Evolutionary conservation across 2,797 vertebrate genomes (phyloP).

Genomic region (Centroberyx gerrardi): DNA sequence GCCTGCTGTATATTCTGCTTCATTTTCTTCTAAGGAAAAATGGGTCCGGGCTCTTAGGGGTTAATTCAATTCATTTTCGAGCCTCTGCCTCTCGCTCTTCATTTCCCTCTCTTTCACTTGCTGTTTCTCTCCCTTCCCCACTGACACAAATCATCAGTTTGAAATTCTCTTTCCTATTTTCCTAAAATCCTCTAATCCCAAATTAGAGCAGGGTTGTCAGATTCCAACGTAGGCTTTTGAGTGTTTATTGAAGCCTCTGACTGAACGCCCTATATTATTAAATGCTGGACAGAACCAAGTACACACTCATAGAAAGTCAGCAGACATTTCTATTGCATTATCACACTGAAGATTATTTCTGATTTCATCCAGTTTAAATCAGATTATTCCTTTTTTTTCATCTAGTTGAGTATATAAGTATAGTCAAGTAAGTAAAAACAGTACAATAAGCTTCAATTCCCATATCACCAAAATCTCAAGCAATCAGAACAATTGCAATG

Average conservation of each 20-base stretch:
- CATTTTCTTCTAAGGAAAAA: no score
- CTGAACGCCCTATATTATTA: constrained; percentile 34
- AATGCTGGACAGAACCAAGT: constrained; percentile 21
- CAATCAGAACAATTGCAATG: no score
- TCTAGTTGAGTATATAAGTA: neutral
- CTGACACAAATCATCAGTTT: constrained; percentile 39
- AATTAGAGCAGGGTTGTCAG: constrained; percentile 53
- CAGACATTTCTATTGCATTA: neutral
- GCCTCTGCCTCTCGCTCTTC: neutral
- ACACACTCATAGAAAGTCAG: neutral
- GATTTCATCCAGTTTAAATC: neutral
- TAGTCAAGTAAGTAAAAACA: neutral
- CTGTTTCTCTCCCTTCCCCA: constrained; percentile 13
- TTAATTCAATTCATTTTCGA: constrained; percentile 26
- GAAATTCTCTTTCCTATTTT: constrained; percentile 44
- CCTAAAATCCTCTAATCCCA: constrained; percentile 65
- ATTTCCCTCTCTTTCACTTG: neutral
- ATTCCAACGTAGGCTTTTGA: constrained; percentile 41
- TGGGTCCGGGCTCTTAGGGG: neutral
- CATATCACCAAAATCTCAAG: no score
- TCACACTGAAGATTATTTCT: constrained; percentile 11
- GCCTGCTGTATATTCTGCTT: no score
- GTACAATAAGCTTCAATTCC: no score
- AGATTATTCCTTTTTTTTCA: constrained; percentile 5
- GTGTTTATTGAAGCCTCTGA: constrained; percentile 18